Evolutionary conservation across 2,888 invertebrate genomes (phyloP).

Genomic region (Branchellion lobata): DNA sequence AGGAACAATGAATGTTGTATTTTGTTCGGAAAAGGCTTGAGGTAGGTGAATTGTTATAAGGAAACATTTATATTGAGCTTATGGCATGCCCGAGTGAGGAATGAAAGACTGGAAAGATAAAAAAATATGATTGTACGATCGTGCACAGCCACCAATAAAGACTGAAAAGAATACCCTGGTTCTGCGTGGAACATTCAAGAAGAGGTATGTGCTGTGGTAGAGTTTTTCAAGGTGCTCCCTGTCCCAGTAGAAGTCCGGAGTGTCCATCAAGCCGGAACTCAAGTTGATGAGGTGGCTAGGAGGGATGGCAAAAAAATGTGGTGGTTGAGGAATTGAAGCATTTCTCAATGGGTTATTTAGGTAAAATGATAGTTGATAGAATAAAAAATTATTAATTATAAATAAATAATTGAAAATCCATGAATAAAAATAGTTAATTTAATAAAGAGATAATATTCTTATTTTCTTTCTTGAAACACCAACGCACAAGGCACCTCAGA

Average conservation of each 20-base stretch:
- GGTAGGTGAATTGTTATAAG: no score
- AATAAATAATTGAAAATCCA: no score
- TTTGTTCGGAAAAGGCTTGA: no score
- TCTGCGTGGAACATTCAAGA: slow-evolving; percentile 80
- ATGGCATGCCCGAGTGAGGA: no score
- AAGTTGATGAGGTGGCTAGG: slow-evolving; percentile 79
- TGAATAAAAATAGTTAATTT: no score
- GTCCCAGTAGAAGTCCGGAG: slow-evolving; percentile 98
- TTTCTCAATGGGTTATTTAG: neutral
- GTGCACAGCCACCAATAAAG: no score
- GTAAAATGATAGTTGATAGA: neutral
- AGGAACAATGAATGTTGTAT: no score
- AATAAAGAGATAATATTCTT: no score
- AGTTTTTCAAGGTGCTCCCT: slow-evolving; percentile 81
- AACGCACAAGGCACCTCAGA: slow-evolving; percentile 68
- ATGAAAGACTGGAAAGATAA: no score
- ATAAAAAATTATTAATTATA: neutral
- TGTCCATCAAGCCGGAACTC: slow-evolving; percentile 88
- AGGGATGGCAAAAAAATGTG: neutral
- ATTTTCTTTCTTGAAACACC: no score
- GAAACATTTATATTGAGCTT: no score
- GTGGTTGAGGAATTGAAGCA: neutral
- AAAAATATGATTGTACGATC: no score
- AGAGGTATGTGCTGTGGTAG: slow-evolving; percentile 78
- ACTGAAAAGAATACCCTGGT: slow-evolving; percentile 76